Evolutionary conservation across 2,797 vertebrate genomes (phyloP), one percentile per base, ranked within the genome.

Genomic region (Eidolon dupreanum): DNA sequence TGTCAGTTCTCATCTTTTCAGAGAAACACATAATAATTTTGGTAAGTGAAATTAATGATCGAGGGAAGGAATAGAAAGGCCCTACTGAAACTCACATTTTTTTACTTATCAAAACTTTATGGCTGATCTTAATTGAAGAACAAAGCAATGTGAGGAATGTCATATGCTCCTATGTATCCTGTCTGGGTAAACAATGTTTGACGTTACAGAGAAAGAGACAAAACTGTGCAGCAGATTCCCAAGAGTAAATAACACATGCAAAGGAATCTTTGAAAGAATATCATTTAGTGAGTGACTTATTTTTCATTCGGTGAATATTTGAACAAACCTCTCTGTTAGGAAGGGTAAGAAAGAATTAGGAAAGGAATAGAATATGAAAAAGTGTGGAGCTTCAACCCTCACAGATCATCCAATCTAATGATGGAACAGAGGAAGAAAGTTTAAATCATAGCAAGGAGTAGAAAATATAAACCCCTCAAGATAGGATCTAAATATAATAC

Each of bases 181-280:
- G 90, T 90, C 95, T 95, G 84, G 93, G 92, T 96, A 93, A 92
- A 87, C 97, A 96, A 71, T 8, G 49, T n/a, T 84, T 57, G 59
- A 78, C 57, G 57, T 77, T 73, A 43, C 71, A 88, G 65, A 90
- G 38, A 55, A 43, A 46, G 33, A 53, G 77, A 33, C 79, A 75
- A 24, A 79, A 87, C 65, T 84, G 81, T 41, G 79, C 63, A 66
- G 55, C 81, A 78, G 59, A 88, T 84, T 87, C 90, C 87, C 61
- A 74, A 53, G 66, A 86, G 84, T 65, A 84, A 96, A 66, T 49
- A 88, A 20, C 49, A 79, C 74, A 63, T 8, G 33, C n/a, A 36
- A 38, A 71, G 75, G 22, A 38, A n/a, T 19, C n/a, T 92, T 61
- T 63, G 66, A 87, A 87, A 96, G 84, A 70, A 53, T n/a, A 57